Evolutionary conservation across 2,888 invertebrate species (phyloP).

Genomic region (Coronaproctus castanopsis): DNA sequence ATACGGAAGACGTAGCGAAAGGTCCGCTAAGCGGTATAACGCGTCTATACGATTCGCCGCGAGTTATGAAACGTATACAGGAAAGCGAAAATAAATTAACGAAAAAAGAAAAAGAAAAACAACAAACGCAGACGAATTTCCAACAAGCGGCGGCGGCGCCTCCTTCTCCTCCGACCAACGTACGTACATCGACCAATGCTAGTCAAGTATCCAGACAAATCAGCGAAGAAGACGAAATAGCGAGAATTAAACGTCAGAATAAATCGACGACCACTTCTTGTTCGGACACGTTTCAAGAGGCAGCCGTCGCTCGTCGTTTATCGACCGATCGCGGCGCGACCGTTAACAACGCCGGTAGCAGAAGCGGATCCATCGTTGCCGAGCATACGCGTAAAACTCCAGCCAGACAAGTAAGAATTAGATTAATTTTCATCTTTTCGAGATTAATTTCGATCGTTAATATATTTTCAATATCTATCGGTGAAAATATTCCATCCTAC

Average conservation of each 20-base stretch:
- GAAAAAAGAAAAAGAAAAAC: constrained; percentile 52
- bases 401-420: constrained; percentile 57
- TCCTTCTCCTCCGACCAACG: constrained; percentile 14
- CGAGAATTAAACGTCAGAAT: constrained; percentile 67
- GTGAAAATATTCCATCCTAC: no score
- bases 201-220: constrained; percentile 43
- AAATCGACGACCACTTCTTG: constrained; percentile 33
- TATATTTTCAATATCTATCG: neutral
- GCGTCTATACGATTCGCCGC: constrained; percentile 63
- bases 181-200: constrained; percentile 18
- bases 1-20: constrained; percentile 67
- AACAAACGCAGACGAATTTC: constrained; percentile 34
- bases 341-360: constrained; percentile 25
- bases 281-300: no score
- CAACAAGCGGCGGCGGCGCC: constrained; percentile 25
- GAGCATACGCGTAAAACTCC: constrained; percentile 30
- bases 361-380: constrained; percentile 8
- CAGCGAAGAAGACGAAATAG: constrained; percentile 77
- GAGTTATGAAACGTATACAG: constrained; percentile 71
- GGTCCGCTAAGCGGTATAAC: constrained; percentile 72
- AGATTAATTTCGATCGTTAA: neutral
- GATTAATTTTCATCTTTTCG: neutral
- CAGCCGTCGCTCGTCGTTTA: constrained; percentile 26
- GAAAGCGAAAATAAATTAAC: constrained; percentile 51
- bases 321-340: constrained; percentile 31